Base-by-base conservation (phyloP, 2,113 vertebrate genomes). In the Heterochromis multidens region DNA sequence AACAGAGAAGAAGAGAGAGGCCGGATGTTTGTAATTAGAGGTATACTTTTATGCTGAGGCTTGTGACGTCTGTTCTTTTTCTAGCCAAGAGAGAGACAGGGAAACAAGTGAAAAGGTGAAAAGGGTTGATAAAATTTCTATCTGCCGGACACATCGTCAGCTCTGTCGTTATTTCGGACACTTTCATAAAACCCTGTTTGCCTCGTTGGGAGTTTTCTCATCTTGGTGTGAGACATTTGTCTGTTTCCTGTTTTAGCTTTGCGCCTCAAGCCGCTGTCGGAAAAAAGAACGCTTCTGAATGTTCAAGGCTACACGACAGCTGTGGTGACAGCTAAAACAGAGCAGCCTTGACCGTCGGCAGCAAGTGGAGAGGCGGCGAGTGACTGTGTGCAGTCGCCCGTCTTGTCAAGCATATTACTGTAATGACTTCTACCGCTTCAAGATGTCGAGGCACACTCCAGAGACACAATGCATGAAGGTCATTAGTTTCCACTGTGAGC, bases 401-500 rank as follows among this genome's bases (percentile, higher is more conserved):
- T 92, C 89, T 90, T 90, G 90, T 94, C 92, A 65, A 92, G 92
- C 83, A 46, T 90, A 89, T 92, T 91, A 89, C 81, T 88, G 61
- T 92, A 92, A 94, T 91, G 94, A 91, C 92, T 94, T 93, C 84
- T 91, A 93, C 90, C 93, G 90, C 92, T 95, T 93, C 93, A 94
- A 94, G 93, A 93, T 95, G 93, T 94, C 12, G 79, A 85, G 85
- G 88, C 90, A 82, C 80, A 84, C 92, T 92, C 88, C 88, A 74
- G 88, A 94, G 92, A 93, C 90, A 92, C 91, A 89, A 92, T 89
- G 93, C 88, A 94, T 92, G 92, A 93, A 94, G 94, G 95, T 92
- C 93, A 93, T 93, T 94, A 92, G 88, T 95, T 94, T 95, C 93
- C 95, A 93, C 92, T 92, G 92, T 90, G 91, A 92, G 94, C 94